These are phyloP conservation scores for Danio jaintianensis DNA, from an alignment of 2,797 vertebrate genomes.

Conservation along the genomic window DNA sequence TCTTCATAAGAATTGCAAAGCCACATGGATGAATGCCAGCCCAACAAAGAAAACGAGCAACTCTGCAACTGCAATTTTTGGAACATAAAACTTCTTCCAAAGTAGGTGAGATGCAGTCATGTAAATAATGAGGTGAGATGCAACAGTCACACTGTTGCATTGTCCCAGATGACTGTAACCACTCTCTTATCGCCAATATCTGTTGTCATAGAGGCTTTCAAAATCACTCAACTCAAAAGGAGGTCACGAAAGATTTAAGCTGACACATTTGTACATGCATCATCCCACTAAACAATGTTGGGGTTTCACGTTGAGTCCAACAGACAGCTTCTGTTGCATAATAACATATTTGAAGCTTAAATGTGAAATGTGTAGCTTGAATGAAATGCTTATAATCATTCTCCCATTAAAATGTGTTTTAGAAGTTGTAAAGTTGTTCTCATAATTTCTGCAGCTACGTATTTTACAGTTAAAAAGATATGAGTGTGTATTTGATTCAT, in stretches of 20 bases:
- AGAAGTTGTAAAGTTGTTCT: background rate
- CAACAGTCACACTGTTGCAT: conserved; percentile 19
- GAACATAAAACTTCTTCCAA: background rate
- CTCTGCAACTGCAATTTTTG: conserved; percentile 6
- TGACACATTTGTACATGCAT: background rate
- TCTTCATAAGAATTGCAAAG: background rate
- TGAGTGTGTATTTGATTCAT: too few species aligned
- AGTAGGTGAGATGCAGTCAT: background rate
- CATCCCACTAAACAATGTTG: background rate
- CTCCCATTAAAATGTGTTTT: background rate
- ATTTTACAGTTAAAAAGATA: too few species aligned
- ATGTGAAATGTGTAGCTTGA: background rate
- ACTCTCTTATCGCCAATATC: conserved; percentile 37
- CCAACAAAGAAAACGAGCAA: background rate
- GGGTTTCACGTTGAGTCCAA: background rate
- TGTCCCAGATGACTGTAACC: conserved; percentile 41
- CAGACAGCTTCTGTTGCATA: background rate
- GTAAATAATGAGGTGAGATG: conserved; percentile 27
- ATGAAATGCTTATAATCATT: background rate
- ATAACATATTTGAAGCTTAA: background rate
- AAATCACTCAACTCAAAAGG: conserved; percentile 25
- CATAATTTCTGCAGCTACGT: too few species aligned
- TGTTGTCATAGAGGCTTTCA: conserved; percentile 24
- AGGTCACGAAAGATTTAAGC: conserved; percentile 29
- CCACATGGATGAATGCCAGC: background rate